Evolutionary conservation across 2,113 vertebrate species (phyloP), one percentile per base, ranked within the genome.

Genomic region (Ancistrus triradiatus): DNA sequence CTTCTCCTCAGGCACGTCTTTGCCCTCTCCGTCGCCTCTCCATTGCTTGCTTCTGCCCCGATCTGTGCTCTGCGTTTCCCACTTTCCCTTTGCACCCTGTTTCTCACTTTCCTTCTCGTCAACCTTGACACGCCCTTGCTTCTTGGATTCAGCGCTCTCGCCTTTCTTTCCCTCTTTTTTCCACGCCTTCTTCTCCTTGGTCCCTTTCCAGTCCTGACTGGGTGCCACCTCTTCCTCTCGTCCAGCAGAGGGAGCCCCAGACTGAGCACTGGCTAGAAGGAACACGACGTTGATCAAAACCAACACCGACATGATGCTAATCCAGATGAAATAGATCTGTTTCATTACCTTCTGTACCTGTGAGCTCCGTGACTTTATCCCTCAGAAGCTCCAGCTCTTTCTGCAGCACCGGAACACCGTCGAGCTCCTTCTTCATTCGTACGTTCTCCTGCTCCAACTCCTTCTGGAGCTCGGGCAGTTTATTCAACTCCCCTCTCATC

Each of bases 351-450:
- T 31, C n/a, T 47, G 58, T 56, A 69, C 74, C 82, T 77, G 9
- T 82, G 56, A 66, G 69, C 0, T 82, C 80, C 11, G 77, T 85
- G 61, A 90, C 72, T 64, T 72, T 79, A 43, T 83, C 77, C 68
- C 72, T 86, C 59, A 94, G 80, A 50, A 55, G 85, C 75, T 80
- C 87, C 72, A 93, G 69, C 74, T 95, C 90, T 0, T 80, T 84
- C 61, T 80, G 85, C 19, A 92, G 79, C 0, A 77, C 72, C 0
- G 35, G 74, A 55, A 92, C 82, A 0, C 84, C 82, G 0, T 88
- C 69, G 15, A 82, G 73, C 9, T 93, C 89, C 48, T 31, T 74
- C 21, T 82, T 74, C 81, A 89, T 78, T 73, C 60, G 81, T 68
- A 84, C 74, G 37, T 80, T 82, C 50, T 85, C 85, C 70, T 70